These are phyloP conservation scores for Ectemnius cavifrons DNA, from an alignment of 2,888 invertebrate genomes.

Conservation along the genomic window DNA sequence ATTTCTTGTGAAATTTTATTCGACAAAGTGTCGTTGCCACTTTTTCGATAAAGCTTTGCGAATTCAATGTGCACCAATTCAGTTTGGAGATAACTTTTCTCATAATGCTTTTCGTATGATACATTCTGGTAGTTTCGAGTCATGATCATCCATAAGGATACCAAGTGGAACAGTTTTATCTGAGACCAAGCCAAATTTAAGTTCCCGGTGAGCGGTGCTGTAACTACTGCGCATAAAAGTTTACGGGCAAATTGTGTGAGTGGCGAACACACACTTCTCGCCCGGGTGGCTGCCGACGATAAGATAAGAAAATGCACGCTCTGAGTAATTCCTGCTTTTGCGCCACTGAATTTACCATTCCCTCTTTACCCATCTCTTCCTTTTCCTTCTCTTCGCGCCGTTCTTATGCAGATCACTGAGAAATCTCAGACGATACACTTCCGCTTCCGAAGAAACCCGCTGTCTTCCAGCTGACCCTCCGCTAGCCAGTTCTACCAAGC, in stretches of 20 bases:
- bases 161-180: neutral
- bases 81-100: too few species aligned
- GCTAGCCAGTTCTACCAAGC: too few species aligned
- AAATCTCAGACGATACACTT: conserved; percentile 9
- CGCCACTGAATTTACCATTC: conserved; percentile 20
- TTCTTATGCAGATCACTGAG: conserved; percentile 14
- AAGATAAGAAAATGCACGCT: conserved; percentile 26
- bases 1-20: too few species aligned
- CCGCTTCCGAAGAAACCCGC: neutral
- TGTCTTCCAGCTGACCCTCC: neutral
- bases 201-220: too few species aligned
- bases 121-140: neutral
- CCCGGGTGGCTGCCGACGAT: conserved; percentile 12
- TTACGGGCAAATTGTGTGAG: neutral
- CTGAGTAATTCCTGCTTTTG: conserved; percentile 21
- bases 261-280: conserved; percentile 13
- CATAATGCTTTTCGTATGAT: too few species aligned
- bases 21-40: too few species aligned
- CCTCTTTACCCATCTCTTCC: neutral
- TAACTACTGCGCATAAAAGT: too few species aligned
- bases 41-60: too few species aligned
- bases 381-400: conserved; percentile 9
- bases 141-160: too few species aligned
- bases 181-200: too few species aligned
- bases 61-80: too few species aligned